Base-by-base conservation (phyloP, 2,888 invertebrate species). In the Epsilonema sp. region DNA sequence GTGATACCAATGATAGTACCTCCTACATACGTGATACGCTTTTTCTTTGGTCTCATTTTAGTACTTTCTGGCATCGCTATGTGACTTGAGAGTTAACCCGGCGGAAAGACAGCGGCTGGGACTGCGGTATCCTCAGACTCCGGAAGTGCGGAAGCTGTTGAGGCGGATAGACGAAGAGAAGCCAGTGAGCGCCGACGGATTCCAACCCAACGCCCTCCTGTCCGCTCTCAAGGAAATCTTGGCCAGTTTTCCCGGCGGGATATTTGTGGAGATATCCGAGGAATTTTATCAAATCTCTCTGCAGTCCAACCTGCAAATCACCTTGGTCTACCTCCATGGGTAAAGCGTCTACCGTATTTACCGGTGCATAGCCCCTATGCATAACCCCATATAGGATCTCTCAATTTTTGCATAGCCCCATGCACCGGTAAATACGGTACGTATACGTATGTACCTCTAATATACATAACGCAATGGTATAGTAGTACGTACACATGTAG, bases 41-140 rank as follows among this genome's bases (percentile, higher is more conserved):
- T n/a, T n/a, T n/a, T n/a, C n/a, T n/a, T n/a, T n/a, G n/a, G n/a
- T n/a, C n/a, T n/a, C n/a, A n/a, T 50, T 47, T 24, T 48, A 53
- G 54, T 52, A 48, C 37, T 53, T 53, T 44, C 42, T 53, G 48
- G 50, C 53, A 24, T 40, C 44, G 13, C 37, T 53, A 13, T 54
- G 54, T 41, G 54, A 54, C 26, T 41, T 50, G 37, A 26, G 45
- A 21, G 45, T 53, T 11, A 23, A 31, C 25, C 31, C 25, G 16
- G 45, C 46, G 20, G 26, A 49, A 19, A 39, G 51, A 22, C 45
- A 25, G 37, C 48, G 53, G 2, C 16, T 53, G 19, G 53, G 53
- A 2, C 46, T 53, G 38, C 48, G 53, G 11, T 53, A 53, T 37
- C 20, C 45, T 21, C 39, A 45, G 23, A 53, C 52, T 8, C 52